Percentiles rank a stretch among this genome's conserved stretches.
Conservation (phyloP, 2,797 vertebrate genomes). For the Esox lucius region DNA sequence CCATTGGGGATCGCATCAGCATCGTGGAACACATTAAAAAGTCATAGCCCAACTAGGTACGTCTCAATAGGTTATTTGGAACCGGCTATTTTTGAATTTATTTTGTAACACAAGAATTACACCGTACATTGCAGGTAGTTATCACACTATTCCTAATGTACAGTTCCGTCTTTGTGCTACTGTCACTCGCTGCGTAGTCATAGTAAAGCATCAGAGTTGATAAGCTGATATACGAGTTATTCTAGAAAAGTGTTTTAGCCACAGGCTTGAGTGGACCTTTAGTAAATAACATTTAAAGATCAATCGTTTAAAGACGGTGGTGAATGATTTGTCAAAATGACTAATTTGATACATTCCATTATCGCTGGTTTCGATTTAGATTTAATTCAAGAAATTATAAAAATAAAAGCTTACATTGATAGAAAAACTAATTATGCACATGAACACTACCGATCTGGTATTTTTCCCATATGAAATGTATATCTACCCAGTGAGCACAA, state of each 20-base stretch:
- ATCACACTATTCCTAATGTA: not conserved
- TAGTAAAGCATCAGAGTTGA: not conserved
- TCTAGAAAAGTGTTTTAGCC: constrained; percentile 23
- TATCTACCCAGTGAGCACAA: not conserved
- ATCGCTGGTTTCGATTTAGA: not conserved
- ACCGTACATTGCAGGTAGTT: not conserved
- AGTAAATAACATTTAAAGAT: not conserved
- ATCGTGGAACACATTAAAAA: not conserved
- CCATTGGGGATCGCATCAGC: not conserved
- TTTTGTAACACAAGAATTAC: not conserved
- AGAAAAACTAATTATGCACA: not conserved
- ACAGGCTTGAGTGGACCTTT: constrained; percentile 5
- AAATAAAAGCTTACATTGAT: not conserved
- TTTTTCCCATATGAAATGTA: not conserved
- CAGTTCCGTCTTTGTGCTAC: not conserved
- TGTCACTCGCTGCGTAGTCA: not conserved
- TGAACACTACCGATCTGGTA: not conserved
- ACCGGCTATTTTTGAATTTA: not conserved
- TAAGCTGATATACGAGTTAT: constrained; percentile 20
- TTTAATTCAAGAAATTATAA: not conserved
- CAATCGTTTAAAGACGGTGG: not conserved
- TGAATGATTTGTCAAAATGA: not conserved
- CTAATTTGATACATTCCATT: not conserved
- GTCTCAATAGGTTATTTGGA: not conserved
- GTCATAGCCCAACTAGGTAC: constrained; percentile 2